Conservation (phyloP, 2,888 invertebrate genomes). For the Apamea crenata region DNA sequence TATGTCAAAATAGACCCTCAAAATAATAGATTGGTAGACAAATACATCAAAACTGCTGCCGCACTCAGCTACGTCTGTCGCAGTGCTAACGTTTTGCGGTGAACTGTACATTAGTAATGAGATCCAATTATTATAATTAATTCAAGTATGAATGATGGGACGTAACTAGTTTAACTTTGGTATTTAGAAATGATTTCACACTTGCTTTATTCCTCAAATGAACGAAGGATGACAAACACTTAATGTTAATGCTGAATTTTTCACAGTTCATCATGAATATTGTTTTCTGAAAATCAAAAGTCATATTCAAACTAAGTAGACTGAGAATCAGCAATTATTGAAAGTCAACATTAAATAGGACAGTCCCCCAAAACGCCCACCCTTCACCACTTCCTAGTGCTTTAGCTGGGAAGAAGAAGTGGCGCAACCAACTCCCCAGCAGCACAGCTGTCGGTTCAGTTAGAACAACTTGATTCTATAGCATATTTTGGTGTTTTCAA, state of each 20-base stretch:
- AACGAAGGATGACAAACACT: constrained; percentile 5
- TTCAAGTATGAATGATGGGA: constrained; percentile 9
- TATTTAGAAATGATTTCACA: constrained; percentile 22
- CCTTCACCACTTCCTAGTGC: no score
- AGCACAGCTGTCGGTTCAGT: no score
- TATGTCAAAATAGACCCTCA: not conserved
- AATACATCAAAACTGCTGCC: constrained; percentile 19
- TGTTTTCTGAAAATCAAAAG: not conserved
- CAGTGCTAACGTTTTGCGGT: constrained; percentile 23
- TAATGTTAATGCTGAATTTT: not conserved
- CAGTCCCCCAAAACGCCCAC: no score
- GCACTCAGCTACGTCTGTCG: not conserved
- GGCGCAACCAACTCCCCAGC: no score
- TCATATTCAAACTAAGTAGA: no score
- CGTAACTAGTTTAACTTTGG: not conserved
- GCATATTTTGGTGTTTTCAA: no score
- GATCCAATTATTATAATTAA: constrained; percentile 26
- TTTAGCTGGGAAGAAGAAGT: no score
- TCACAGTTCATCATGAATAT: not conserved
- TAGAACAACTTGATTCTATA: no score
- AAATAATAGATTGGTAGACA: constrained; percentile 13
- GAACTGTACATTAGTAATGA: constrained; percentile 32
- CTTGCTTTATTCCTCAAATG: constrained; percentile 3
- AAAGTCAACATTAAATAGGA: no score
- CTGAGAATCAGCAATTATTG: no score